These are phyloP conservation scores for Crotophaga sulcirostris DNA, from an alignment of 2,113 vertebrate genomes.

Conservation along the genomic window DNA sequence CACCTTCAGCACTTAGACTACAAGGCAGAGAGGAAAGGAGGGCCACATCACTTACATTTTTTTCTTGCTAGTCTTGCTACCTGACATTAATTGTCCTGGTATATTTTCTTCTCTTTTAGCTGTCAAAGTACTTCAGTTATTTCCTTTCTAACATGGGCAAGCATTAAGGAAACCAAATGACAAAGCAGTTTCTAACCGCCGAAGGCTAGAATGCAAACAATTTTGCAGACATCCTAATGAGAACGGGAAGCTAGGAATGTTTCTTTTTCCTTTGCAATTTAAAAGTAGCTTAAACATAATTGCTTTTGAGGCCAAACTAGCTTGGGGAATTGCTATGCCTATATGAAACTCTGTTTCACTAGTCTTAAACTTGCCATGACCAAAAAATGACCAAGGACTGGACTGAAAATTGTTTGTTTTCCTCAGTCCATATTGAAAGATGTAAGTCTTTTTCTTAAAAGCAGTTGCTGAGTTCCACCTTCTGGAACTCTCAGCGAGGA, in stretches of 20 bases:
- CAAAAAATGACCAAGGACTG: background rate
- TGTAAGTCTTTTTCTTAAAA: background rate
- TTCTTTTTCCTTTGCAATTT: background rate
- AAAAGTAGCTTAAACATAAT: background rate
- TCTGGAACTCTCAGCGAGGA: background rate
- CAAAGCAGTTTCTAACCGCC: background rate
- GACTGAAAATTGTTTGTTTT: background rate
- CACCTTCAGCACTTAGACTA: background rate
- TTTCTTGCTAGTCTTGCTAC: background rate
- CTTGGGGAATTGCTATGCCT: background rate
- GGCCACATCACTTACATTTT: background rate
- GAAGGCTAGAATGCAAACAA: background rate
- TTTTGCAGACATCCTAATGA: background rate
- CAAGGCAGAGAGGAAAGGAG: background rate
- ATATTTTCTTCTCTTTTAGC: background rate
- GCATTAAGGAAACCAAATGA: background rate
- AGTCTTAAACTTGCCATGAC: background rate
- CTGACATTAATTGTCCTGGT: background rate
- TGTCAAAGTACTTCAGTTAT: background rate
- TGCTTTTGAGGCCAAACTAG: background rate
- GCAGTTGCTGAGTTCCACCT: background rate
- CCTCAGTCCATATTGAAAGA: background rate
- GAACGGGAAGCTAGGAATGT: background rate
- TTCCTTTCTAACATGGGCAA: background rate
- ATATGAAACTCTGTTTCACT: background rate